phyloP scores from a whole-genome alignment of 2,888 invertebrate species.

The Orchesellides sinensis region DNA sequence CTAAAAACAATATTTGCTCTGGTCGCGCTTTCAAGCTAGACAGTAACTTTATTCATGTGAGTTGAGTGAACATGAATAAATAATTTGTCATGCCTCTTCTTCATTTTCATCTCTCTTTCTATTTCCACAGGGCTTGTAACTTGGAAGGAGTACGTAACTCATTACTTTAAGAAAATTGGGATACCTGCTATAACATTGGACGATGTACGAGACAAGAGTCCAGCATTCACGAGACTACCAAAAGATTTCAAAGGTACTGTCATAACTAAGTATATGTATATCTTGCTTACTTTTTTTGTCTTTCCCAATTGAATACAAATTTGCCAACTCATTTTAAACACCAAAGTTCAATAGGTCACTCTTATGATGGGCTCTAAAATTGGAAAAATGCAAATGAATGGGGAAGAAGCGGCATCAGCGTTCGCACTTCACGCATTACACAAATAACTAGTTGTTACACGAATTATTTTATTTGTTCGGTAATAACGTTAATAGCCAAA shows the following conservation, averaged over 20 bases:
- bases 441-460: no score
- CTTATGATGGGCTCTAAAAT: background rate
- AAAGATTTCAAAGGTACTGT: slow-evolving; percentile 62
- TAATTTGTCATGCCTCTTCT: slow-evolving; percentile 13
- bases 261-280: background rate
- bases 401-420: background rate
- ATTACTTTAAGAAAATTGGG: slow-evolving; percentile 85
- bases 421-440: background rate
- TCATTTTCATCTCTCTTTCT: slow-evolving; percentile 13
- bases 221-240: slow-evolving; percentile 55
- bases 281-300: background rate
- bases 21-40: background rate
- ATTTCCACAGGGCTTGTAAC: slow-evolving; percentile 81
- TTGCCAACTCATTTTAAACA: background rate
- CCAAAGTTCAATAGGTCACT: slow-evolving; percentile 17
- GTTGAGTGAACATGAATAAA: background rate
- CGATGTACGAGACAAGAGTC: slow-evolving; percentile 60
- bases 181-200: slow-evolving; percentile 65
- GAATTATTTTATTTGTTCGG: no score
- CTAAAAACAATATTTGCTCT: slow-evolving; percentile 14
- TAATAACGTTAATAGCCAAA: no score
- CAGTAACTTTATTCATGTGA: slow-evolving; percentile 8
- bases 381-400: slow-evolving; percentile 4
- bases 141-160: slow-evolving; percentile 89
- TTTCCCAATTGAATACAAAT: background rate